Evolutionary conservation across 2,797 vertebrate genomes (phyloP).

Genomic region (Lutjanus campechanus): DNA sequence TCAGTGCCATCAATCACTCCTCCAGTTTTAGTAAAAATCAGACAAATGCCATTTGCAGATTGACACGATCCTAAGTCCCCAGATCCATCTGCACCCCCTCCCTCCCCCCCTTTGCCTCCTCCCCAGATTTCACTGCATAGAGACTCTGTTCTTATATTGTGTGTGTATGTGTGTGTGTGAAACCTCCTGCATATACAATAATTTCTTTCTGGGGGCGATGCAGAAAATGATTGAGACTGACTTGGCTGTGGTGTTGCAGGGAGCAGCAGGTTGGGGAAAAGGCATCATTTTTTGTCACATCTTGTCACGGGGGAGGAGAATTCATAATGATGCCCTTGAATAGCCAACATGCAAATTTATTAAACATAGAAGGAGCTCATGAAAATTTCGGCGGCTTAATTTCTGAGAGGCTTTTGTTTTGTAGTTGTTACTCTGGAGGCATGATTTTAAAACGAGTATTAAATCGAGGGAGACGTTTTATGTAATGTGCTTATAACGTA

Average conservation of each 20-base stretch:
- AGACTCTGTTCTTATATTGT: slow-evolving; percentile 1
- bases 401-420: slow-evolving; percentile 16
- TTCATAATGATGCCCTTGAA: slow-evolving; percentile 56
- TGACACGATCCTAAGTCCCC: slow-evolving; percentile 2
- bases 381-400: slow-evolving; percentile 11
- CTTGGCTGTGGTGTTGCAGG: slow-evolving; percentile 17
- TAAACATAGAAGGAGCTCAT: slow-evolving; percentile 45
- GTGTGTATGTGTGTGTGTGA: background rate
- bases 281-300: slow-evolving; percentile 57
- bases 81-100: background rate
- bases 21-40: slow-evolving; percentile 15
- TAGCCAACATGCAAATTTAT: slow-evolving; percentile 54
- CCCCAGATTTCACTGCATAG: background rate
- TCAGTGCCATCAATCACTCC: background rate
- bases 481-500: background rate
- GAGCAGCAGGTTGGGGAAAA: slow-evolving; percentile 51
- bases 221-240: slow-evolving; percentile 38
- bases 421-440: slow-evolving; percentile 6
- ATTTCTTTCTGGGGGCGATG: slow-evolving; percentile 21
- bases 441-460: slow-evolving; percentile 6
- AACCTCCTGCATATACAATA: slow-evolving; percentile 33
- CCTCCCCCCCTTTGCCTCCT: background rate
- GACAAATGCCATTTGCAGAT: slow-evolving; percentile 9
- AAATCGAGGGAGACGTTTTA: slow-evolving; percentile 26
- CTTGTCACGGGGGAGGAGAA: slow-evolving; percentile 36